Percentiles rank a stretch among this genome's conserved stretches.
Conservation (phyloP, 2,888 invertebrate genomes). For the Campoplex nolae region DNA sequence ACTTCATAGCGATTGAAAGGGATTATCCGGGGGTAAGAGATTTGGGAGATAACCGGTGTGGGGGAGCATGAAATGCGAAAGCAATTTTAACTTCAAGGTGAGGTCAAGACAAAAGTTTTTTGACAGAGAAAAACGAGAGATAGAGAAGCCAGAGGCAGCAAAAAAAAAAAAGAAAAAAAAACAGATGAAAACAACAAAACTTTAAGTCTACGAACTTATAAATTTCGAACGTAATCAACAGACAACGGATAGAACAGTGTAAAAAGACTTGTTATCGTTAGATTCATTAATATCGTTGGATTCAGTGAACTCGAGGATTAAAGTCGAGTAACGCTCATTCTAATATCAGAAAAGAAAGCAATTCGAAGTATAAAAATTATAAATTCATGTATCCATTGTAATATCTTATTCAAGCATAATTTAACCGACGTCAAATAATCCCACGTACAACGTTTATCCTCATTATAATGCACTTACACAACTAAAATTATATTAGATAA, state of each 20-base stretch:
- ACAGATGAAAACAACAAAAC: neutral
- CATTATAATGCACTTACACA: neutral
- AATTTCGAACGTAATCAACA: neutral
- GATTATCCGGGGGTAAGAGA: slow-evolving; percentile 4
- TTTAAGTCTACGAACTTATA: too few relatives aligned
- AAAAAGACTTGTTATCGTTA: too few relatives aligned
- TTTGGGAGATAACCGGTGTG: neutral
- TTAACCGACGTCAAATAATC: neutral
- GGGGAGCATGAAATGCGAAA: neutral
- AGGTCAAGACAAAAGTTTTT: slow-evolving; percentile 9
- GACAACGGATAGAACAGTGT: neutral
- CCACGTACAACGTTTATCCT: neutral
- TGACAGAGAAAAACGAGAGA: neutral
- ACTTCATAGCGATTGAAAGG: neutral
- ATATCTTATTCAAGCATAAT: neutral
- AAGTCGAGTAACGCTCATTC: neutral
- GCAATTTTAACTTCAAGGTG: neutral
- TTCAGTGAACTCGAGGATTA: neutral
- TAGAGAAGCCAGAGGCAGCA: neutral
- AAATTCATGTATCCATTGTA: neutral
- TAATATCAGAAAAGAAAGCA: neutral
- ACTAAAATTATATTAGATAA: slow-evolving; percentile 11
- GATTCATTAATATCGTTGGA: neutral
- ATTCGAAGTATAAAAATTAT: neutral
- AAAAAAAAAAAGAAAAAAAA: neutral